Conservation (phyloP, 1,140 invertebrate genomes). For the Cyrtorhinus lividipennis region DNA sequence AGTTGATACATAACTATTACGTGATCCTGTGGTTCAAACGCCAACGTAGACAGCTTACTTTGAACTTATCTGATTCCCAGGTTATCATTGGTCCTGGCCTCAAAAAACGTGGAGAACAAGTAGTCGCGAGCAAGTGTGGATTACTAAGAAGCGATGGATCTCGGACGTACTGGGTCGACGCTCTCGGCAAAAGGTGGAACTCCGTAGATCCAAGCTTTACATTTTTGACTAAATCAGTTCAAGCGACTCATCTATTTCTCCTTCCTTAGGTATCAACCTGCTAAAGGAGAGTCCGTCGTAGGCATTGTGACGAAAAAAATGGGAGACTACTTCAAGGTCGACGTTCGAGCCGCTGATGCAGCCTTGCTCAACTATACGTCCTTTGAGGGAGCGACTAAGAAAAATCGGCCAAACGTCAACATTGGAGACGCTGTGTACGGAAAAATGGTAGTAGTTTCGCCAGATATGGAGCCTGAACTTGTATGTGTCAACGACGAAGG, state of each 20-base stretch:
- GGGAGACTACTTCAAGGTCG: constrained; percentile 66
- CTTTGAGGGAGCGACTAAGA: constrained; percentile 92
- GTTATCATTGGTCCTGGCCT: constrained; percentile 73
- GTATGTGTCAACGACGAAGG: constrained; percentile 76
- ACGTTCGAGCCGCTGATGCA: constrained; percentile 69
- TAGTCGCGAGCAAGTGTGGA: constrained; percentile 54
- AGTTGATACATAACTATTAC: too few relatives aligned
- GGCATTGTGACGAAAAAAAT: constrained; percentile 67
- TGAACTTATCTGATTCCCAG: too few relatives aligned
- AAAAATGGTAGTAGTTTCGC: constrained; percentile 65
- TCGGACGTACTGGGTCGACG: constrained; percentile 73
- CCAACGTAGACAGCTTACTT: too few relatives aligned
- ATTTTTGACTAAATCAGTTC: too few relatives aligned
- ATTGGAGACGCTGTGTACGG: constrained; percentile 73
- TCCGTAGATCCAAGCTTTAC: too few relatives aligned
- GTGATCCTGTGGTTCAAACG: too few relatives aligned
- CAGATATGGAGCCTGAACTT: constrained; percentile 86
- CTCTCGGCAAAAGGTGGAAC: constrained; percentile 64
- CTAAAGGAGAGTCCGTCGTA: constrained; percentile 68
- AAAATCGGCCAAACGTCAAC: constrained; percentile 78
- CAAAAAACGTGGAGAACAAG: constrained; percentile 46
- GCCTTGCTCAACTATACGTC: constrained; percentile 70
- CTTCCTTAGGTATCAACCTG: constrained; percentile 71
- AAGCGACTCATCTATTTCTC: too few relatives aligned
- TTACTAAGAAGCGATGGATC: constrained; percentile 56